Evolutionary conservation across 2,113 vertebrate species (phyloP).

Genomic region (Brienomyrus longianalis): DNA sequence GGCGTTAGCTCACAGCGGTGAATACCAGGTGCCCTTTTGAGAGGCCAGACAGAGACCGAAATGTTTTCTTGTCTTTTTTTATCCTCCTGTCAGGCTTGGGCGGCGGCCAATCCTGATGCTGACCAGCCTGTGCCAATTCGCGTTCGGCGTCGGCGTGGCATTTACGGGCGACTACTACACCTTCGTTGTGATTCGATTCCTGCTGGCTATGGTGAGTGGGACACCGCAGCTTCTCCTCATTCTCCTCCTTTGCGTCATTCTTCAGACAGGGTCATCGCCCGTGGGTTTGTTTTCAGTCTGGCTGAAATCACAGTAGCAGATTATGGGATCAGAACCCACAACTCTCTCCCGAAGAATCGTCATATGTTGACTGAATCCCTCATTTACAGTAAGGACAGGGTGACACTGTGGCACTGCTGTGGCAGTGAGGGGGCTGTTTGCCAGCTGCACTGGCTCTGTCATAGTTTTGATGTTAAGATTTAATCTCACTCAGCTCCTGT

Average conservation of each 20-base stretch:
- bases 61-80: neutral
- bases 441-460: neutral
- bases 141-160: conserved; percentile 68
- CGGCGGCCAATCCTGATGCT: conserved; percentile 72
- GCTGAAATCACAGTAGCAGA: neutral
- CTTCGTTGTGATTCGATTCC: conserved; percentile 72
- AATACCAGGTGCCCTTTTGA: neutral
- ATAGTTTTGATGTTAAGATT: neutral
- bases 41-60: neutral
- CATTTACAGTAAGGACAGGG: neutral
- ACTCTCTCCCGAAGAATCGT: neutral
- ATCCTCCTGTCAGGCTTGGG: conserved; percentile 63
- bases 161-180: conserved; percentile 77
- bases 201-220: conserved; percentile 81
- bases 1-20: neutral
- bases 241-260: neutral
- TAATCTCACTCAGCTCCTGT: neutral
- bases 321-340: neutral
- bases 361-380: neutral
- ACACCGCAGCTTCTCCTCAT: neutral
- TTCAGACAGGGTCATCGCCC: neutral
- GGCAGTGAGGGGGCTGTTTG: neutral
- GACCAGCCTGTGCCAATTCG: conserved; percentile 74
- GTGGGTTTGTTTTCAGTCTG: neutral
- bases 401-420: neutral